These are phyloP conservation scores for Phrynocephalus forsythii DNA, from an alignment of 2,797 vertebrate species.

Conservation along the genomic window DNA sequence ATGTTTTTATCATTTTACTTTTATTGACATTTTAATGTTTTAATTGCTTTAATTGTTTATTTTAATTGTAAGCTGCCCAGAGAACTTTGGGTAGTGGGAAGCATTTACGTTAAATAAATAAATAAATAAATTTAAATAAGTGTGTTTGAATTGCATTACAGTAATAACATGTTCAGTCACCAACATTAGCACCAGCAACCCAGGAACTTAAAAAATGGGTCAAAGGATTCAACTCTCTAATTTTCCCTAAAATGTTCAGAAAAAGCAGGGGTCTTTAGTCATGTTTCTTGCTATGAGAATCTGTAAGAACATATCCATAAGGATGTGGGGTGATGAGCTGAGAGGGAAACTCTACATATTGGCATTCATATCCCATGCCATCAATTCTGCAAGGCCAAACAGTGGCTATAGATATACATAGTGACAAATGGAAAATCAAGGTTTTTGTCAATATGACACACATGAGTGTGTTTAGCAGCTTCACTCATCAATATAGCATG, in stretches of 20 bases:
- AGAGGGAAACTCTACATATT: too few relatives aligned
- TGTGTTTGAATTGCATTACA: not conserved
- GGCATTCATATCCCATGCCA: too few relatives aligned
- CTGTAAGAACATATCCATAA: not conserved
- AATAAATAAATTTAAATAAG: not conserved
- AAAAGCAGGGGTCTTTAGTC: not conserved
- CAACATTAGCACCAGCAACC: not conserved
- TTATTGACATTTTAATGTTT: too few relatives aligned
- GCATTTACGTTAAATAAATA: too few relatives aligned
- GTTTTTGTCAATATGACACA: not conserved
- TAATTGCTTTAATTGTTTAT: too few relatives aligned
- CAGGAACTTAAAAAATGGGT: not conserved
- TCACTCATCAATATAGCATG: not conserved
- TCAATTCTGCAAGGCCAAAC: not conserved
- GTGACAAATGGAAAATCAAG: not conserved
- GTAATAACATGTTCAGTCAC: not conserved
- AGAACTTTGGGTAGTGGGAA: too few relatives aligned
- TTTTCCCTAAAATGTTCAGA: not conserved
- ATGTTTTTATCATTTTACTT: too few relatives aligned
- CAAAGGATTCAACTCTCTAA: not conserved
- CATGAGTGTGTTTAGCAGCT: not conserved
- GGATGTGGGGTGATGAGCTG: too few relatives aligned
- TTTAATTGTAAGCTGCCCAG: too few relatives aligned
- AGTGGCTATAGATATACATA: not conserved
- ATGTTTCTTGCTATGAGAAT: not conserved